phyloP scores from a whole-genome alignment of 2,888 invertebrate genomes.

The Tenthredo amoena region DNA sequence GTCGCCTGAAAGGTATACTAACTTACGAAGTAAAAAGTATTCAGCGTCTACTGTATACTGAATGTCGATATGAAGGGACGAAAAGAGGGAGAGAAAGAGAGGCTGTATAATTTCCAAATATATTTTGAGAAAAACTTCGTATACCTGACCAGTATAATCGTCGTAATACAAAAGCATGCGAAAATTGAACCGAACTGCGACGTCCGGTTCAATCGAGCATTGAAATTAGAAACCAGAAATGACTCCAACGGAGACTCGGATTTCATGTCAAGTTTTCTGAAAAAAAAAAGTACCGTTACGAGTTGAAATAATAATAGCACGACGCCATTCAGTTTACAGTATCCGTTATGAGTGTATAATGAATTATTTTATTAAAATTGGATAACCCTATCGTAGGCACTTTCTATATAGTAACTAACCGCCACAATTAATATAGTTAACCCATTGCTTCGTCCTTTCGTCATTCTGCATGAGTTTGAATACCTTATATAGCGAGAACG shows the following conservation, averaged over 20 bases:
- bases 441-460: background rate
- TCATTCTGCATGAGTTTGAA: constrained; percentile 21
- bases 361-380: constrained; percentile 2
- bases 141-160: background rate
- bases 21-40: constrained; percentile 43
- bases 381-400: background rate
- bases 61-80: background rate
- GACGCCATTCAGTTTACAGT: constrained; percentile 40
- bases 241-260: constrained; percentile 10
- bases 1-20: constrained; percentile 73
- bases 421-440: background rate
- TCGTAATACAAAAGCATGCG: background rate
- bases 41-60: constrained; percentile 27
- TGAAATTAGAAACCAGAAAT: constrained; percentile 46
- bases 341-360: background rate
- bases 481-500: background rate
- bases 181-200: background rate
- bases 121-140: background rate
- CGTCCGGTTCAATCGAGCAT: constrained; percentile 31
- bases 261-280: background rate
- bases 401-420: background rate
- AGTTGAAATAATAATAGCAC: background rate
- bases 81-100: background rate
- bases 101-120: background rate
- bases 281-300: constrained; percentile 26